Percentiles rank a stretch among this genome's conserved stretches.
These are phyloP conservation scores for Protobothrops mucrosquamatus DNA, from an alignment of 2,113 vertebrate genomes.

Conservation along the genomic window DNA sequence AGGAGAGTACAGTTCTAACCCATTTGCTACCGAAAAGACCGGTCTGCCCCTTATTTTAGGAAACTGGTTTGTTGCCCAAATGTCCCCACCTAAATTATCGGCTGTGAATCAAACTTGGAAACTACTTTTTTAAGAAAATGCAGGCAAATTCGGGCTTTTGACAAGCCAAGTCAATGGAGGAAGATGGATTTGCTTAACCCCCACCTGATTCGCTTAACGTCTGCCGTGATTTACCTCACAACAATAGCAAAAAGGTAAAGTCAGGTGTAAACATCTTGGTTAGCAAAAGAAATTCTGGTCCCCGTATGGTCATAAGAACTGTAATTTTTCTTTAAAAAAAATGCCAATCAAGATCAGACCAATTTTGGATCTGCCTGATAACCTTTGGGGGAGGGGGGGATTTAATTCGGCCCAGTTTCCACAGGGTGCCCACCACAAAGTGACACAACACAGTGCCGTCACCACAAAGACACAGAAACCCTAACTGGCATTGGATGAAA, in stretches of 20 bases:
- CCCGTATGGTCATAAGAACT: no score
- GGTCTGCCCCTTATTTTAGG: background rate
- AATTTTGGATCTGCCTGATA: background rate
- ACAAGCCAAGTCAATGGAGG: background rate
- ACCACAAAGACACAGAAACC: no score
- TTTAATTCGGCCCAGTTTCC: background rate
- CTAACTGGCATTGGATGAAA: background rate
- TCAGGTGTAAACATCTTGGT: background rate
- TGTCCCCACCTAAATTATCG: background rate
- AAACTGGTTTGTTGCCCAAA: background rate
- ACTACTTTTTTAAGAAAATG: background rate
- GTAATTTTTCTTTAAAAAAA: background rate
- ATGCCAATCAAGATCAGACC: background rate
- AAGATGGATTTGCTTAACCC: background rate
- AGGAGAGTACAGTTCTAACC: background rate
- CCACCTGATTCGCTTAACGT: no score
- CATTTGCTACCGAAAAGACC: background rate
- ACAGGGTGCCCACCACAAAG: background rate
- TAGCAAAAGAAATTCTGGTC: background rate
- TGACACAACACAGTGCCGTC: background rate
- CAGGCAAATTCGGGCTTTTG: background rate
- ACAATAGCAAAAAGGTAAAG: background rate
- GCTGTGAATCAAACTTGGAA: background rate
- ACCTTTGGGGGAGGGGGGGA: rapidly evolving
- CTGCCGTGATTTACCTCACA: background rate